These are phyloP conservation scores for Acanthosepion esculentum DNA, from an alignment of 2,888 invertebrate species.

Conservation along the genomic window DNA sequence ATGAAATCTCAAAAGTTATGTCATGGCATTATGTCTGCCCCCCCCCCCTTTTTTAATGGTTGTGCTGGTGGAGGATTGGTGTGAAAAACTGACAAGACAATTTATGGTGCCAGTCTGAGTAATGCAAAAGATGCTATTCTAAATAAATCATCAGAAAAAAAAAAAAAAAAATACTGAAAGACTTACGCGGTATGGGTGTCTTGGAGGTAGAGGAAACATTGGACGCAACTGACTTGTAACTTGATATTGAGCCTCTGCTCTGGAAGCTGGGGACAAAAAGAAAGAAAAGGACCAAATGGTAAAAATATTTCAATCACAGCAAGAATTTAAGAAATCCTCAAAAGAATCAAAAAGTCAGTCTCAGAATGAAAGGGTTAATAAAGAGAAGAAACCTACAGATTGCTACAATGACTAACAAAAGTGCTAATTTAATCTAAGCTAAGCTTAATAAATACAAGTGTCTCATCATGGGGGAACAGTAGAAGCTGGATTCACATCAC, in stretches of 20 bases:
- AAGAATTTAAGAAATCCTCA: not conserved
- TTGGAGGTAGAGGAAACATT: not conserved
- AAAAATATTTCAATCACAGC: too few species aligned
- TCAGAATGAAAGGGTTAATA: not conserved
- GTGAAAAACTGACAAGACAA: too few species aligned
- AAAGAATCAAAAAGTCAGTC: not conserved
- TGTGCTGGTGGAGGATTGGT: too few species aligned
- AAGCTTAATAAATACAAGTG: not conserved
- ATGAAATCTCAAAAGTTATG: too few species aligned
- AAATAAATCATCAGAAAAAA: not conserved
- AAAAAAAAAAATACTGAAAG: not conserved
- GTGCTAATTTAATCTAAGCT: not conserved
- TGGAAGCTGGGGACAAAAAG: not conserved
- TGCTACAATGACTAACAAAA: not conserved
- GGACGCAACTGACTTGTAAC: not conserved
- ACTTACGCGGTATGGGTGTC: constrained; percentile 36
- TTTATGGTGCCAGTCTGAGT: too few species aligned
- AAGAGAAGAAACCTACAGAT: not conserved
- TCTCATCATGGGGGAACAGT: not conserved
- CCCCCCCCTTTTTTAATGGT: too few species aligned
- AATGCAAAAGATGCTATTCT: not conserved
- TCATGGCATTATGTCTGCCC: too few species aligned
- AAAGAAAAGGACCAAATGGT: not conserved
- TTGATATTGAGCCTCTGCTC: not conserved
- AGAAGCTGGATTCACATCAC: not conserved